These are phyloP conservation scores for Myzus persicae DNA, from an alignment of 1,140 invertebrate genomes.

Conservation along the genomic window DNA sequence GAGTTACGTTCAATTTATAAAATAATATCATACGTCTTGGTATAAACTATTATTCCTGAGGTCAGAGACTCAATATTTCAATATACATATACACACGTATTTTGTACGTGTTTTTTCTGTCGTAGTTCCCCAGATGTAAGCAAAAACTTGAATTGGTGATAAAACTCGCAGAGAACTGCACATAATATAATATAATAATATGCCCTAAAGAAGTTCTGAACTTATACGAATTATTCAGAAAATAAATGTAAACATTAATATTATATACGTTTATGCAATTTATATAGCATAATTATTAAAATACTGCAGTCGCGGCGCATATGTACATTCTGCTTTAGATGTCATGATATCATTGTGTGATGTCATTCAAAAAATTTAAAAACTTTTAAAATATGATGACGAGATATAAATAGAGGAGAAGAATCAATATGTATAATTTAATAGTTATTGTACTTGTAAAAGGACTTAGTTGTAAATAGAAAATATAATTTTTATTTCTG, in stretches of 20 bases:
- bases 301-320: neutral
- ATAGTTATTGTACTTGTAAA: neutral
- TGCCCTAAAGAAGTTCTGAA: neutral
- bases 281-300: neutral
- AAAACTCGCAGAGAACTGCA: neutral
- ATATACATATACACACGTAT: neutral
- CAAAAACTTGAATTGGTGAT: neutral
- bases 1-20: neutral
- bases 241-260: neutral
- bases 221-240: neutral
- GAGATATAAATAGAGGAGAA: neutral
- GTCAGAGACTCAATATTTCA: neutral
- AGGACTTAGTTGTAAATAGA: neutral
- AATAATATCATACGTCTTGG: neutral
- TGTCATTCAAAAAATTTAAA: neutral
- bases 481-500: neutral
- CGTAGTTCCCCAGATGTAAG: neutral
- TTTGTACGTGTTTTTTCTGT: neutral
- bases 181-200: neutral
- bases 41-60: too few relatives aligned
- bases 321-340: too few relatives aligned
- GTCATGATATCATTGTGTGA: too few relatives aligned
- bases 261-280: neutral
- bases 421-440: neutral
- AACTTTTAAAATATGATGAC: neutral